These are phyloP conservation scores for Lordiphosa stackelbergi DNA, from an alignment of 1,140 invertebrate genomes.

Conservation along the genomic window DNA sequence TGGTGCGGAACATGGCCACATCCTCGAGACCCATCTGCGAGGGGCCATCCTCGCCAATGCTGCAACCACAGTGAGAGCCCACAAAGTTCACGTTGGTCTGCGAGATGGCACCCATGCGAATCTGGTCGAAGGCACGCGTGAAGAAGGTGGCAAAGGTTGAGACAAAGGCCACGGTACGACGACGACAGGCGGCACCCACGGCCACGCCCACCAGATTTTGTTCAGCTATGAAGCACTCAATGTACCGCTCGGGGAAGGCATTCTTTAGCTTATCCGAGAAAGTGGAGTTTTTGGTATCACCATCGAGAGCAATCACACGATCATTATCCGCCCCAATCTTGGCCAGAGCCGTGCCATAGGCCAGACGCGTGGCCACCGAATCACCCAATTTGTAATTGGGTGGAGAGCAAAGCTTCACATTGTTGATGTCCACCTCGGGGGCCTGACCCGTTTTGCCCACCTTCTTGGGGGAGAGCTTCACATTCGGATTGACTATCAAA, in stretches of 20 bases:
- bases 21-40: conserved; percentile 99
- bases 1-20: conserved; percentile 94
- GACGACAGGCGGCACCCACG: conserved; percentile 93
- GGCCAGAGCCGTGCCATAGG: conserved; percentile 95
- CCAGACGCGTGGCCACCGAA: conserved; percentile 92
- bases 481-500: conserved; percentile 81
- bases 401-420: conserved; percentile 88
- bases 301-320: conserved; percentile 94
- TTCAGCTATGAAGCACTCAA: conserved; percentile 99
- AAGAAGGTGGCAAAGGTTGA: conserved; percentile 99
- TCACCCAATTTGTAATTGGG: conserved; percentile 91
- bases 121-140: conserved; percentile 96
- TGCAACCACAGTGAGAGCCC: conserved; percentile 96
- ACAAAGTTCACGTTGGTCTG: conserved; percentile 98
- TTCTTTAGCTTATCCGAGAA: conserved; percentile 95
- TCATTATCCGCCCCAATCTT: conserved; percentile 91
- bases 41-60: conserved; percentile 98
- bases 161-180: conserved; percentile 92
- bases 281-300: conserved; percentile 99
- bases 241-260: conserved; percentile 87
- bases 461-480: conserved; percentile 81
- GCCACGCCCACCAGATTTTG: conserved; percentile 98
- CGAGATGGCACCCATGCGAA: conserved; percentile 99
- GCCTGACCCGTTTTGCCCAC: conserved; percentile 85
- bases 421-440: conserved; percentile 84